Evolutionary conservation across 2,797 vertebrate genomes (phyloP).

Genomic region (Gouania willdenowi): DNA sequence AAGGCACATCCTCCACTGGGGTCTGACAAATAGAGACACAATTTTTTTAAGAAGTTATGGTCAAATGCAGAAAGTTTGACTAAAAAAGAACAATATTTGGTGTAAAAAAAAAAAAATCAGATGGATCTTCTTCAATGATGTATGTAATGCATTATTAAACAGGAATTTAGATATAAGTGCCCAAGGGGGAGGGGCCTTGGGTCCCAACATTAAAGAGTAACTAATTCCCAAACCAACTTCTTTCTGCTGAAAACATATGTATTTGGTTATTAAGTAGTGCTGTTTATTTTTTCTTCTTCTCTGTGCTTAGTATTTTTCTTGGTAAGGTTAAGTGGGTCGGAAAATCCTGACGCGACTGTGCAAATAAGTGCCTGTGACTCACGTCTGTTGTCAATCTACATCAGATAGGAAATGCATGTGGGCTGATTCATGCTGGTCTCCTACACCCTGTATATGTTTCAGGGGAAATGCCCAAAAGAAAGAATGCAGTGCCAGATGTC

Average conservation of each 20-base stretch:
- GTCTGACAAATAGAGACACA: constrained; percentile 72
- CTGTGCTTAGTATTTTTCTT: too few species aligned
- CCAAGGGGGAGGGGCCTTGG: too few species aligned
- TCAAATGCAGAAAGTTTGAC: neutral
- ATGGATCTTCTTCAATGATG: neutral
- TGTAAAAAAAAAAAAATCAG: too few species aligned
- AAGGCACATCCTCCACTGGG: constrained; percentile 92
- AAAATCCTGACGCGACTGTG: constrained; percentile 38
- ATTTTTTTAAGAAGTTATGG: neutral
- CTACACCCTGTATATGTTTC: constrained; percentile 26
- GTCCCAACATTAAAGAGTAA: too few species aligned
- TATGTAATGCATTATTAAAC: neutral
- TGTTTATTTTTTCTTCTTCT: too few species aligned
- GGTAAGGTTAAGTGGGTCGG: constrained; percentile 45
- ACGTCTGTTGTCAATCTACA: constrained; percentile 33
- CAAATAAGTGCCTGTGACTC: constrained; percentile 21
- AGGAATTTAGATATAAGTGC: neutral
- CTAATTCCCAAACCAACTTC: too few species aligned
- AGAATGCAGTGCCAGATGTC: neutral
- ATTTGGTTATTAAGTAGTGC: too few species aligned
- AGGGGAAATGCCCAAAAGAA: constrained; percentile 27
- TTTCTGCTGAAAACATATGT: too few species aligned
- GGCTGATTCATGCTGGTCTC: constrained; percentile 15
- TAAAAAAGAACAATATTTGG: neutral
- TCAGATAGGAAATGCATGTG: constrained; percentile 36